Evolutionary conservation across 2,888 invertebrate genomes (phyloP), one percentile per base, ranked within the genome.

Genomic region (Hermaeophaga mercurialis): DNA sequence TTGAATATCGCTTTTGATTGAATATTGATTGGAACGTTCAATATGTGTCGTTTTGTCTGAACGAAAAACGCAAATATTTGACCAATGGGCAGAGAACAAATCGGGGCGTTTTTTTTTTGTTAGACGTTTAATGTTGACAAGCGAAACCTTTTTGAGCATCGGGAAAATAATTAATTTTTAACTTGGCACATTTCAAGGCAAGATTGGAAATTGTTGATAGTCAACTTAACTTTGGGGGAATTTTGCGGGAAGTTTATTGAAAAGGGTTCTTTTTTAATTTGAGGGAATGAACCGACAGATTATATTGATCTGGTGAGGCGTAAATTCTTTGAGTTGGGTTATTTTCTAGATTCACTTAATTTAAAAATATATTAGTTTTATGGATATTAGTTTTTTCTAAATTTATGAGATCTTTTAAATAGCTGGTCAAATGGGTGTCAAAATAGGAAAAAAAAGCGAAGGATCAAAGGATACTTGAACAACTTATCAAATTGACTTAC

Each of bases 1-100:
- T 53, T 56, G 57, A 53, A 57, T 53, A 52, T 52, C 55, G 53
- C 43, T 41, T 38, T 54, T 58, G 58, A 61, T 58, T 58, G 58
- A 56, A 58, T 58, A 61, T 61, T 54, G 61, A 61, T 61, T 52
- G 54, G 43, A 5, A 5, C 50, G 26, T 55, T 50, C 44, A 49
- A 36, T 46, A 53, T 56, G 53, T 56, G 50, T 50, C 50, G 34
- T 49, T 56, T 56, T 54, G 56, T 54, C 24, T 33, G 39, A 31
- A 47, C 26, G 22, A 41, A 41, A 54, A 54, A 28, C n/a, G 11
- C 39, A 34, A 26, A 39, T 34, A 46, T 8, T 33, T 26, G 14
- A 12, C 9, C 31, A n/a, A 31, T 4, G 4, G 33, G 12, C 33
- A 3, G 31, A 31, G n/a, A 31, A 31, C 14, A 9, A 33, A 11